These are phyloP conservation scores for Ophioninae sp. DNA, from an alignment of 2,888 invertebrate species.

Conservation along the genomic window DNA sequence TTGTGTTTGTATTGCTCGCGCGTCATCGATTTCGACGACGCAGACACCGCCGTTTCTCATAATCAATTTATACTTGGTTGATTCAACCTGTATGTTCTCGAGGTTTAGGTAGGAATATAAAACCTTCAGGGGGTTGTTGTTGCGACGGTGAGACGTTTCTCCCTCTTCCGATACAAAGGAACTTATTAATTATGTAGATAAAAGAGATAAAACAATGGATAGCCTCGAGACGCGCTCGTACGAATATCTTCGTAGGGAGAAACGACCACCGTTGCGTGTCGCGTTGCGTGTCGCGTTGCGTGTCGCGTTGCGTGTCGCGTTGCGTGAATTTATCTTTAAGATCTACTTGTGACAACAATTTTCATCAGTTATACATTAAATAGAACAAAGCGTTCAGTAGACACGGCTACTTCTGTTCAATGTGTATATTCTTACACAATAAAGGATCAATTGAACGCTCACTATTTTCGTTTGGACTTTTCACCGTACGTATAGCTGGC, in stretches of 20 bases:
- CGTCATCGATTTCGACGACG: slow-evolving; percentile 10
- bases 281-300: slow-evolving; percentile 43
- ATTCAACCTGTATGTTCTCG: background rate
- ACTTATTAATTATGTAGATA: slow-evolving; percentile 46
- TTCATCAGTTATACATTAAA: slow-evolving; percentile 47
- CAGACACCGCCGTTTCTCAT: slow-evolving; percentile 24
- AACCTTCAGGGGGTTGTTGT: slow-evolving; percentile 5
- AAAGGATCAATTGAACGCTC: slow-evolving; percentile 41
- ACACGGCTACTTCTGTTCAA: slow-evolving; percentile 49
- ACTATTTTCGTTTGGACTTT: background rate
- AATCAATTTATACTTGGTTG: slow-evolving; percentile 18
- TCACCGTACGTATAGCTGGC: background rate
- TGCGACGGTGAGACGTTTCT: slow-evolving; percentile 2
- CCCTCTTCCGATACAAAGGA: slow-evolving; percentile 17
- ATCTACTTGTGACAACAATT: slow-evolving; percentile 41
- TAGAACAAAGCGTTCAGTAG: slow-evolving; percentile 43
- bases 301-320: slow-evolving; percentile 49
- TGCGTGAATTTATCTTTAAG: slow-evolving; percentile 31
- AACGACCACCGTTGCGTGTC: slow-evolving; percentile 45
- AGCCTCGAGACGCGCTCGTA: slow-evolving; percentile 15
- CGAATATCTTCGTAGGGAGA: slow-evolving; percentile 17
- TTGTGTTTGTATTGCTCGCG: slow-evolving; percentile 10
- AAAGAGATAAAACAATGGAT: slow-evolving; percentile 2
- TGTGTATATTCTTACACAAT: slow-evolving; percentile 58
- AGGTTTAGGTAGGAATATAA: slow-evolving; percentile 10